Conservation (phyloP, 2,888 invertebrate genomes). For the Papilio protenor region DNA sequence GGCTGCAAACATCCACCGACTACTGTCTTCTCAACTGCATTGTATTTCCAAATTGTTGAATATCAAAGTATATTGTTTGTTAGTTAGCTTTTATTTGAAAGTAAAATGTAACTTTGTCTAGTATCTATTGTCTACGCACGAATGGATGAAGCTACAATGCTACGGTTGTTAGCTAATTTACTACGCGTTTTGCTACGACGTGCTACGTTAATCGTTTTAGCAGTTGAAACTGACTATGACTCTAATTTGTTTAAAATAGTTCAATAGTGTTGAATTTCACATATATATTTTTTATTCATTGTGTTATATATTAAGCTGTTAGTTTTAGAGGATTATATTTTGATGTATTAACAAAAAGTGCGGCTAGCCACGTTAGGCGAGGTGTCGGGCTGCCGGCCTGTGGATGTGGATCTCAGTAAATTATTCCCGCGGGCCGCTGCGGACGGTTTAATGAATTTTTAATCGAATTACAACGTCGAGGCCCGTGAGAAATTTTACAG, state of each 20-base stretch:
- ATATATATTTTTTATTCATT: no score
- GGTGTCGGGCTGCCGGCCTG: conserved; percentile 68
- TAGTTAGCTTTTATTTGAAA: neutral
- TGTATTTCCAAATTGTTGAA: conserved; percentile 24
- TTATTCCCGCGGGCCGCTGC: conserved; percentile 79
- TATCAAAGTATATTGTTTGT: conserved; percentile 7
- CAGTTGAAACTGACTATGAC: neutral
- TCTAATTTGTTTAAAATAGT: neutral
- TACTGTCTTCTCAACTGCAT: conserved; percentile 28
- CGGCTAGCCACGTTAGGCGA: neutral
- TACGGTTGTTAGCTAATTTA: neutral
- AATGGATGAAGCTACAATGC: neutral
- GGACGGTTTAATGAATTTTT: conserved; percentile 83
- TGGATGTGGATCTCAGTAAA: conserved; percentile 77
- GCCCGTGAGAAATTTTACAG: conserved; percentile 77
- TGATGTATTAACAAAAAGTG: conserved; percentile 14
- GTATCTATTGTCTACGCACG: neutral
- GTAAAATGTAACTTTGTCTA: neutral
- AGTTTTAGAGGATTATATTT: neutral
- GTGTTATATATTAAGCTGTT: neutral
- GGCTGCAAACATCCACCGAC: conserved; percentile 45
- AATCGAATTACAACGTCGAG: conserved; percentile 79
- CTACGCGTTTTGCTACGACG: neutral
- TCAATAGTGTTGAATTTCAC: neutral
- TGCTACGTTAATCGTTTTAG: neutral